phyloP scores from a whole-genome alignment of 2,113 vertebrate species.

The Numenius arquata region DNA sequence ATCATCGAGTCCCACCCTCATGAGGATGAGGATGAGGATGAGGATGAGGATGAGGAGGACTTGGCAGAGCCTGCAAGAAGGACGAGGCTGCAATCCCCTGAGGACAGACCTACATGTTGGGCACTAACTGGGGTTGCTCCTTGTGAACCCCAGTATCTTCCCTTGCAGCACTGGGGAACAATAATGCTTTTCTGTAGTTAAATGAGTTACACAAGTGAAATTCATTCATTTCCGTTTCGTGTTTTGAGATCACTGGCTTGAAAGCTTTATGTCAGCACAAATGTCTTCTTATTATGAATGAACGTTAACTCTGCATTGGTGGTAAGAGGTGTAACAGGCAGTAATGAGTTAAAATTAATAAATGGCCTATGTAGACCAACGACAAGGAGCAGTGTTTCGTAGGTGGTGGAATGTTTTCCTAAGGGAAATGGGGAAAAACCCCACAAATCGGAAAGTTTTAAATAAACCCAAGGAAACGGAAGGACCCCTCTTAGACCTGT shows the following conservation, averaged over 20 bases:
- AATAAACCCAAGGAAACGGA: not conserved
- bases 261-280: not conserved
- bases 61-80: not conserved
- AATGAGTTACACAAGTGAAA: not conserved
- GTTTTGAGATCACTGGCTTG: not conserved
- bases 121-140: not conserved
- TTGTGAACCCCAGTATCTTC: not conserved
- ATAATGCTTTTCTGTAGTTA: fast-evolving
- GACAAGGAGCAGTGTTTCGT: not conserved
- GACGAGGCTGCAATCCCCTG: not conserved
- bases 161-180: not conserved
- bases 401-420: not conserved
- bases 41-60: not conserved
- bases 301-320: not conserved
- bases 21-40: not conserved
- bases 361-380: not conserved
- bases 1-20: not conserved
- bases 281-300: not conserved
- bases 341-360: not conserved
- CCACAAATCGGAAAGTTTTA: not conserved
- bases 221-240: not conserved
- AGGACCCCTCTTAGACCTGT: not conserved
- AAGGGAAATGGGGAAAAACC: not conserved
- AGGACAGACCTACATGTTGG: not conserved
- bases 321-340: not conserved